Evolutionary conservation across 2,888 invertebrate species (phyloP).

Genomic region (Acleris cristana): DNA sequence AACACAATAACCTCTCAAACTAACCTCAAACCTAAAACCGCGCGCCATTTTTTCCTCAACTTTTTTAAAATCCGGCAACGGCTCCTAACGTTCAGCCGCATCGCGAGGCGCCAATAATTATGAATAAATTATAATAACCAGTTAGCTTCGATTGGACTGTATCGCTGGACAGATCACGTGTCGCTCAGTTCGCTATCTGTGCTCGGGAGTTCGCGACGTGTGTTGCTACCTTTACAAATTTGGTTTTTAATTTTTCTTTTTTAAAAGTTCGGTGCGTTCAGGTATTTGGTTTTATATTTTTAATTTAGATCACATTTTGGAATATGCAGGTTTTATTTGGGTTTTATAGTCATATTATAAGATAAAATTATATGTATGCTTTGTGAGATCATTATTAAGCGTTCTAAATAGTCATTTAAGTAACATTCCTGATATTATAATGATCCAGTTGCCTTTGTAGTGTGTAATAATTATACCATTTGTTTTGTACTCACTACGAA

Average conservation of each 20-base stretch:
- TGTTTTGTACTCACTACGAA: too few species aligned
- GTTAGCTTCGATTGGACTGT: conserved; percentile 58
- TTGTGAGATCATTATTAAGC: too few species aligned
- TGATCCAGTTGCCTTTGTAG: too few species aligned
- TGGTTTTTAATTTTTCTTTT: conserved; percentile 42
- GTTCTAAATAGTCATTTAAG: too few species aligned
- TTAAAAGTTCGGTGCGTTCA: conserved; percentile 36
- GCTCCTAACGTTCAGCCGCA: conserved; percentile 54
- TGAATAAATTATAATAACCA: conserved; percentile 44
- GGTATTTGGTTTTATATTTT: conserved; percentile 17
- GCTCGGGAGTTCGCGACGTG: conserved; percentile 69
- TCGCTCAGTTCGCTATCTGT: conserved; percentile 70
- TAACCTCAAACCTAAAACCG: conserved; percentile 41
- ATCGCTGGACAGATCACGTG: conserved; percentile 42
- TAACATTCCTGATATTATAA: too few species aligned
- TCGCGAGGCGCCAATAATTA: conserved; percentile 54
- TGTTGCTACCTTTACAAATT: conserved; percentile 40
- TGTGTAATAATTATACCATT: too few species aligned
- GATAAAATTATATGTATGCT: too few species aligned
- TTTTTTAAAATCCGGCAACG: conserved; percentile 77
- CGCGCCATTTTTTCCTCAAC: conserved; percentile 60
- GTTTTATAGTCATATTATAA: too few species aligned
- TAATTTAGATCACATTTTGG: background rate
- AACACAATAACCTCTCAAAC: background rate
- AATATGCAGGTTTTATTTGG: background rate